phyloP scores from a whole-genome alignment of 2,113 vertebrate genomes.

The Ploceus nigricollis region DNA sequence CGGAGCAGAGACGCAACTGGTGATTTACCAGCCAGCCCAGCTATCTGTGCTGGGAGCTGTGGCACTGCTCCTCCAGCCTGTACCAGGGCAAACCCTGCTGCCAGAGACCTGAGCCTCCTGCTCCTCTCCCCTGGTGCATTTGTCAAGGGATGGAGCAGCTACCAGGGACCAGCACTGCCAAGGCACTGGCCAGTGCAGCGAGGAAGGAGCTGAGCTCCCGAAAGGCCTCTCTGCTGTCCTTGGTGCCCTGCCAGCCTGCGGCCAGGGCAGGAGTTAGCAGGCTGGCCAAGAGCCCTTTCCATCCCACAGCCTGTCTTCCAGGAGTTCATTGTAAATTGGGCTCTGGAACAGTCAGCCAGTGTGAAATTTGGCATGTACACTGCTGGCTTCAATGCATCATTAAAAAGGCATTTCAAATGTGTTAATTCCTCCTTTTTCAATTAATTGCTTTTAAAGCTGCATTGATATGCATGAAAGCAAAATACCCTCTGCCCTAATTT shows the following conservation, averaged over 20 bases:
- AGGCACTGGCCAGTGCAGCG: fast-evolving
- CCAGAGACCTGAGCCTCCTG: fast-evolving
- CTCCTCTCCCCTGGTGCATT: fast-evolving
- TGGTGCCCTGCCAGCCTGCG: neutral
- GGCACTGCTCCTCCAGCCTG: fast-evolving
- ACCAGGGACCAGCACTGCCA: neutral
- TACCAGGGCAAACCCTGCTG: neutral
- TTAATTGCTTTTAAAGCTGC: slow-evolving; percentile 48
- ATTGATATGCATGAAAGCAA: neutral
- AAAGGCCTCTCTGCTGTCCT: neutral
- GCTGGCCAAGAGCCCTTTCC: neutral
- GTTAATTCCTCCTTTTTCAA: slow-evolving; percentile 57
- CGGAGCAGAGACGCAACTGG: neutral
- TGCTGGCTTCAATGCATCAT: slow-evolving; percentile 49
- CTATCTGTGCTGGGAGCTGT: neutral
- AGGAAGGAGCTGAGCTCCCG: neutral
- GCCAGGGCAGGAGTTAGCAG: neutral
- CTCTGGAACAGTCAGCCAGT: slow-evolving; percentile 7
- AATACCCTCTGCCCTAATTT: slow-evolving; percentile 15
- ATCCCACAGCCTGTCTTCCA: slow-evolving; percentile 13
- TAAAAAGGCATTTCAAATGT: slow-evolving; percentile 55
- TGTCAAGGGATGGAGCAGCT: neutral
- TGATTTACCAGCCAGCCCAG: neutral
- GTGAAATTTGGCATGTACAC: neutral
- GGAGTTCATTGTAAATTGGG: neutral